Percentiles rank a stretch among this genome's conserved stretches.
phyloP scores from a whole-genome alignment of 1,140 invertebrate genomes.

The Sycophila sp. region DNA sequence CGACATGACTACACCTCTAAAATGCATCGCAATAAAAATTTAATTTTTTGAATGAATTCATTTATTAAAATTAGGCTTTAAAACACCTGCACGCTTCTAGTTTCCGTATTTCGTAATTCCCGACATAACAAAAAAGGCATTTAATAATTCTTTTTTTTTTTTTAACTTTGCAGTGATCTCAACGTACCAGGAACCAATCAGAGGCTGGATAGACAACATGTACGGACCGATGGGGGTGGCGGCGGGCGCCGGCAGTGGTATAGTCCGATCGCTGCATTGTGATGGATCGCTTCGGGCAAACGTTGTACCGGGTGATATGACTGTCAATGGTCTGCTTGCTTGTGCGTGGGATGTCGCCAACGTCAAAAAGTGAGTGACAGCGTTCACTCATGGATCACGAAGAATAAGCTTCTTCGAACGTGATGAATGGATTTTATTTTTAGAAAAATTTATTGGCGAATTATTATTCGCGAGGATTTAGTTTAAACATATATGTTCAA shows the following conservation, averaged over 20 bases:
- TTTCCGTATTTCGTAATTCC: background rate
- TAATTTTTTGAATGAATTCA: no score
- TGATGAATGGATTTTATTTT: no score
- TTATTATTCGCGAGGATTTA: no score
- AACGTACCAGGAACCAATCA: constrained; percentile 67
- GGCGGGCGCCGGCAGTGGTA: constrained; percentile 78
- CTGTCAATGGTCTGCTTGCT: constrained; percentile 82
- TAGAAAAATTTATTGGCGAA: no score
- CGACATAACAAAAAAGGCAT: background rate
- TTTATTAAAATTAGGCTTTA: no score
- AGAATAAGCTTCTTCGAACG: no score
- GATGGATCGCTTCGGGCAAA: constrained; percentile 72
- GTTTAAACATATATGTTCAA: no score
- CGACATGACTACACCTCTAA: background rate
- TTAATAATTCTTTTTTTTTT: no score
- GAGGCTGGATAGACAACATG: constrained; percentile 88
- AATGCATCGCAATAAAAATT: no score
- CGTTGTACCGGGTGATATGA: constrained; percentile 86
- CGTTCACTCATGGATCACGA: no score
- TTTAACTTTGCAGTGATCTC: constrained; percentile 66
- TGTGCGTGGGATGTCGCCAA: constrained; percentile 76
- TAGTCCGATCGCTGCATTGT: constrained; percentile 77
- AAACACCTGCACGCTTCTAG: no score
- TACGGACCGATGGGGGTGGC: constrained; percentile 87
- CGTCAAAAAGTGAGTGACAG: constrained; percentile 47